Evolutionary conservation across 1,140 invertebrate genomes (phyloP).

Genomic region (Hycleus phaleratus): DNA sequence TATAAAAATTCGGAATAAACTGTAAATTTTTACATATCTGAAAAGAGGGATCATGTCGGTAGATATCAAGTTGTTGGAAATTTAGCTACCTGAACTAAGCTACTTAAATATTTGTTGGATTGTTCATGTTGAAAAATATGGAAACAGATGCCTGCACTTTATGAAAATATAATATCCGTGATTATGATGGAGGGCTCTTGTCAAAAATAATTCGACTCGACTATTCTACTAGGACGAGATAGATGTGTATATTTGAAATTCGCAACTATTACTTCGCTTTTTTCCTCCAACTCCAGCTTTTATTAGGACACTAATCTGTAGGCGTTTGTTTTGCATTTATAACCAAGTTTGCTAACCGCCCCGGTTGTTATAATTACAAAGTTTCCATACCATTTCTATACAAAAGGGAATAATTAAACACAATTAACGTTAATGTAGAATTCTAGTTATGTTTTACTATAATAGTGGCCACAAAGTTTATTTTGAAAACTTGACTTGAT

Average conservation of each 20-base stretch:
- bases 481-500: conserved; percentile 2
- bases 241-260: too few relatives aligned
- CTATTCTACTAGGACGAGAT: too few relatives aligned
- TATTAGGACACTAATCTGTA: too few relatives aligned
- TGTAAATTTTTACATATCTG: conserved; percentile 14
- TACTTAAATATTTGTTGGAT: conserved; percentile 9
- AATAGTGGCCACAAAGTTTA: conserved; percentile 5
- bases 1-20: conserved; percentile 3
- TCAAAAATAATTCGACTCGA: too few relatives aligned
- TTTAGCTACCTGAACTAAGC: conserved; percentile 5
- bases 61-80: conserved; percentile 6
- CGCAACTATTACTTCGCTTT: too few relatives aligned
- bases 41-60: conserved; percentile 8
- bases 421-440: conserved; percentile 10
- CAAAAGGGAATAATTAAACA: conserved; percentile 12
- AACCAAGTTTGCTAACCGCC: neutral
- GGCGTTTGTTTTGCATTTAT: too few relatives aligned
- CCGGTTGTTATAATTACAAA: neutral
- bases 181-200: too few relatives aligned
- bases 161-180: too few relatives aligned
- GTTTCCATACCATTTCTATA: neutral
- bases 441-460: neutral
- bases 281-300: too few relatives aligned
- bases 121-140: neutral
- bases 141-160: too few relatives aligned